These are phyloP conservation scores for Microcebus tavaratra DNA, from an alignment of 2,113 vertebrate species.

Conservation along the genomic window DNA sequence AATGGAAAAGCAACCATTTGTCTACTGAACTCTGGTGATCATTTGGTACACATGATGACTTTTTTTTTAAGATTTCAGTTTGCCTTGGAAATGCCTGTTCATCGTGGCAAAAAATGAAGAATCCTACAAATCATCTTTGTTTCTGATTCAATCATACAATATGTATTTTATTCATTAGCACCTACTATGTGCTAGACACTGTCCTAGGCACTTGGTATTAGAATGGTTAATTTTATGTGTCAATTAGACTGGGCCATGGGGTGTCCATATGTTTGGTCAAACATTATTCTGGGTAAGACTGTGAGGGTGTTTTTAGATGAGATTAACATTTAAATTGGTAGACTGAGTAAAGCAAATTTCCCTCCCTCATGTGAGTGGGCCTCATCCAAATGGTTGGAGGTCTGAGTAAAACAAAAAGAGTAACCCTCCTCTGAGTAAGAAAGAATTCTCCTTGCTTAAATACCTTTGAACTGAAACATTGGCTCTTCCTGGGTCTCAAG, in stretches of 20 bases:
- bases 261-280: neutral
- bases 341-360: neutral
- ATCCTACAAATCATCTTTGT: neutral
- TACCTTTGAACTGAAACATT: neutral
- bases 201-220: neutral
- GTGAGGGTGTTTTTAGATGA: neutral
- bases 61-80: neutral
- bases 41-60: neutral
- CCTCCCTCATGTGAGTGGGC: neutral
- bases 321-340: neutral
- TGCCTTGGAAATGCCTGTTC: neutral
- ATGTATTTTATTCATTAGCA: neutral
- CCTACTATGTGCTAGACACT: neutral
- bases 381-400: neutral
- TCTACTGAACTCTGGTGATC: neutral
- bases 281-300: neutral
- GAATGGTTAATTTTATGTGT: neutral
- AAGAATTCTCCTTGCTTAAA: neutral
- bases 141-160: constrained; percentile 8
- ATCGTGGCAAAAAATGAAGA: neutral
- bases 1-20: neutral
- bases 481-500: neutral
- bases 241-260: neutral
- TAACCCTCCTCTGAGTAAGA: neutral
- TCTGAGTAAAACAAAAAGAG: neutral